These are phyloP conservation scores for Formica selysi DNA, from an alignment of 1,140 invertebrate genomes.

Conservation along the genomic window DNA sequence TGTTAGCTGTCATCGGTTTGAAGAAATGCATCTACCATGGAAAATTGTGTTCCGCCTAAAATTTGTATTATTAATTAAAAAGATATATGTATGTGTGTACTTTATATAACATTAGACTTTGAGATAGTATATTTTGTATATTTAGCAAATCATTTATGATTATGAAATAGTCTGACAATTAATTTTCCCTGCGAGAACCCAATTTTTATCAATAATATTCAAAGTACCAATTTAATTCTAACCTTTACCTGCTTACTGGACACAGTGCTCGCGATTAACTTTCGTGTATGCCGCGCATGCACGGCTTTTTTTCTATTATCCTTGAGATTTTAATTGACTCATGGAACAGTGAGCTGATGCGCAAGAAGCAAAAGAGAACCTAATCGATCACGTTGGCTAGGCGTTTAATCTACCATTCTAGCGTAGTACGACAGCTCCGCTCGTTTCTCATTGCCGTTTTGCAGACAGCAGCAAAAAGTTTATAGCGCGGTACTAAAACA, in stretches of 20 bases:
- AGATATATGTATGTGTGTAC: neutral
- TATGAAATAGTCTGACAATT: neutral
- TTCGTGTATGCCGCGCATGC: conserved; percentile 45
- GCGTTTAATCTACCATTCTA: conserved; percentile 71
- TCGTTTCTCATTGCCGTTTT: conserved; percentile 69
- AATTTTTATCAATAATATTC: neutral
- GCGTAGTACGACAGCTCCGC: conserved; percentile 61
- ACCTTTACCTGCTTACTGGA: conserved; percentile 20
- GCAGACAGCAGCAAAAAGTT: conserved; percentile 70
- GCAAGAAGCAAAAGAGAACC: conserved; percentile 64
- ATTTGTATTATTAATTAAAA: neutral
- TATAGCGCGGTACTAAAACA: conserved; percentile 59
- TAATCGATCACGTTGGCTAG: conserved; percentile 66
- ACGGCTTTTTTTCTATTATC: conserved; percentile 29
- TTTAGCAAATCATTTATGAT: neutral
- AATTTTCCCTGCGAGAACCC: neutral
- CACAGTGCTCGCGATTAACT: conserved; percentile 26
- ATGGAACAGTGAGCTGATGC: conserved; percentile 50
- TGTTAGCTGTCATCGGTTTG: neutral
- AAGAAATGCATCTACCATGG: neutral
- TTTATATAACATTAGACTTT: neutral
- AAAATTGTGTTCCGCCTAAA: neutral
- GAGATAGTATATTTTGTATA: neutral
- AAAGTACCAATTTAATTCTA: conserved; percentile 12
- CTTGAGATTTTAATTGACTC: conserved; percentile 61